Conservation (phyloP, 2,888 invertebrate genomes). For the Drosophila yooni region DNA sequence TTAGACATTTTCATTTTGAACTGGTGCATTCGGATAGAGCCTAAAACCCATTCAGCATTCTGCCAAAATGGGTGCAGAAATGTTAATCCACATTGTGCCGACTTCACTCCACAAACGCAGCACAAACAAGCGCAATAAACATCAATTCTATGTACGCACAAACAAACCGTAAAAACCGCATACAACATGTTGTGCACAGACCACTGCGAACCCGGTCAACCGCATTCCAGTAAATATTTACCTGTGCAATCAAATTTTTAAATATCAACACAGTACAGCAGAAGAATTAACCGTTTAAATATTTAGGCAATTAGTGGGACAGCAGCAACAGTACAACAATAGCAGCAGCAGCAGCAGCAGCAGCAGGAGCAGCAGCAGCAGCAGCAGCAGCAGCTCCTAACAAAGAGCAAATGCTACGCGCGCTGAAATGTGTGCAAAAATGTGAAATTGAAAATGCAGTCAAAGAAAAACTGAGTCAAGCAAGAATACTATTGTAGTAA, state of each 20-base stretch:
- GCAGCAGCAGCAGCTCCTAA: conserved; percentile 10
- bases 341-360: conserved; percentile 12
- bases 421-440: conserved; percentile 24
- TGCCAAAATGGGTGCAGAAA: conserved; percentile 43
- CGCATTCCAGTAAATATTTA: conserved; percentile 61
- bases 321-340: conserved; percentile 4
- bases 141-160: conserved; percentile 46
- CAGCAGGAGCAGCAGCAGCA: not conserved
- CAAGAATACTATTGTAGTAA: not conserved
- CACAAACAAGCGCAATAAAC: conserved; percentile 54
- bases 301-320: conserved; percentile 75
- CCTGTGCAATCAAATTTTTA: conserved; percentile 75
- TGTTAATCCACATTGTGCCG: conserved; percentile 72
- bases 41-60: conserved; percentile 60
- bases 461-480: conserved; percentile 5
- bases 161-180: conserved; percentile 75
- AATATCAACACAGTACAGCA: conserved; percentile 53
- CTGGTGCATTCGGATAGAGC: conserved; percentile 58
- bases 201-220: not conserved
- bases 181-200: conserved; percentile 43
- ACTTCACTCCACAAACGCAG: conserved; percentile 28
- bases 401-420: conserved; percentile 36
- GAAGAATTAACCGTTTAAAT: conserved; percentile 72
- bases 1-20: conserved; percentile 15
- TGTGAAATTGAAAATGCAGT: conserved; percentile 24